Conservation (phyloP, 92 coral and sea anemone species). For the Parazoanthus darwini region DNA sequence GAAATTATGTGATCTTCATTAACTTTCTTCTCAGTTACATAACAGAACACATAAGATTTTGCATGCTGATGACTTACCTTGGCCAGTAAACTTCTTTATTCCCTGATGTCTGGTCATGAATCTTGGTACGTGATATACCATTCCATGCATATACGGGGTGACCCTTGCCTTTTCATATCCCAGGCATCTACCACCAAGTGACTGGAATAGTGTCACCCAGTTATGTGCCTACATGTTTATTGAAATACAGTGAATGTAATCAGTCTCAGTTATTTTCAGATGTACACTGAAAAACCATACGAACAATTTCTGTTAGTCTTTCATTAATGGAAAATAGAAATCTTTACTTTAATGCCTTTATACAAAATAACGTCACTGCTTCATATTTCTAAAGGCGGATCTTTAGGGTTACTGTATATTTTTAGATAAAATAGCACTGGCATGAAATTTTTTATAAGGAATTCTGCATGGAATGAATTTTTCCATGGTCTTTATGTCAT, state of each 20-base stretch:
- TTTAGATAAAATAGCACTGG: too few species aligned
- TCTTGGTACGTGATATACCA: slow-evolving; percentile 50
- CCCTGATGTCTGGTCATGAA: slow-evolving; percentile 49
- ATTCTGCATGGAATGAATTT: too few species aligned
- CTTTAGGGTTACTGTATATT: too few species aligned
- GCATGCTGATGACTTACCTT: slow-evolving; percentile 36
- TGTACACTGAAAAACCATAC: neutral
- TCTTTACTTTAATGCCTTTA: too few species aligned
- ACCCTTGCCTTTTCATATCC: slow-evolving; percentile 18
- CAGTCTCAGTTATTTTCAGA: neutral
- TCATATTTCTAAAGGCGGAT: too few species aligned
- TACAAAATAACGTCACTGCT: too few species aligned
- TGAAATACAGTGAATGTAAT: neutral
- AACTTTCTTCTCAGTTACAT: neutral
- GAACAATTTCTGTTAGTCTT: neutral
- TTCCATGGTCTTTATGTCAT: too few species aligned
- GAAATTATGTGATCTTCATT: neutral
- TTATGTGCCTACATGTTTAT: slow-evolving; percentile 37
- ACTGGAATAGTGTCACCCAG: slow-evolving; percentile 52
- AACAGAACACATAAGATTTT: neutral
- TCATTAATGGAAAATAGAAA: neutral
- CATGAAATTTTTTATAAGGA: too few species aligned
- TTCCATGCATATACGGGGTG: slow-evolving; percentile 47
- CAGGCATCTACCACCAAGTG: slow-evolving; percentile 35
- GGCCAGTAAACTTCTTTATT: slow-evolving; percentile 56